Conservation (phyloP, 2,888 invertebrate genomes). For the Elmis aenea region DNA sequence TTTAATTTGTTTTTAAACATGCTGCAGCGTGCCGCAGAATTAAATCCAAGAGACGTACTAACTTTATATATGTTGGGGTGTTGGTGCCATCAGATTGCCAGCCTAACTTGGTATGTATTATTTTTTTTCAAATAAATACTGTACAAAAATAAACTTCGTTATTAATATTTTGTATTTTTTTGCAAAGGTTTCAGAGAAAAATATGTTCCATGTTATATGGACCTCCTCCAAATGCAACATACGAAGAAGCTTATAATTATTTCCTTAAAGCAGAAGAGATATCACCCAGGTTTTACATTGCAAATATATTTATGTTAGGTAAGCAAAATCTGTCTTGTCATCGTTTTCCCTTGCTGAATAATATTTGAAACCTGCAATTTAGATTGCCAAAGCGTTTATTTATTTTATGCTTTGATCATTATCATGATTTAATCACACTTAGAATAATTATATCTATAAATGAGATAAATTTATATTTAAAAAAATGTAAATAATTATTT, state of each 20-base stretch:
- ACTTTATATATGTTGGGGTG: constrained; percentile 76
- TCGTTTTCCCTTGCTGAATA: too few species aligned
- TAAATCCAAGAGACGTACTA: constrained; percentile 81
- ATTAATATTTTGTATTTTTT: constrained; percentile 37
- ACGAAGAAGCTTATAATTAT: constrained; percentile 78
- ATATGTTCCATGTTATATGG: constrained; percentile 72
- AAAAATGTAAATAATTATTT: too few species aligned
- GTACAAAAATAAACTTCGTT: too few species aligned
- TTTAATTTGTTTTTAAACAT: too few species aligned
- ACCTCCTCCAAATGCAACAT: constrained; percentile 72
- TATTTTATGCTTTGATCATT: too few species aligned
- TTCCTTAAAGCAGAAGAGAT: constrained; percentile 72
- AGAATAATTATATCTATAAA: too few species aligned
- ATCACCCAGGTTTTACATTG: constrained; percentile 75
- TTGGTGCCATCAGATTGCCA: constrained; percentile 79
- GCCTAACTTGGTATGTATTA: constrained; percentile 52
- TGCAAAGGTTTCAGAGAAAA: constrained; percentile 63
- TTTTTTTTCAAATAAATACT: too few species aligned
- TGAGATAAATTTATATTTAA: too few species aligned
- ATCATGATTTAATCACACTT: too few species aligned
- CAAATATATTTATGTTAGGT: constrained; percentile 75
- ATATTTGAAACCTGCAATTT: too few species aligned
- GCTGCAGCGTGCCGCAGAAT: constrained; percentile 68
- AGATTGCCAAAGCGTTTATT: too few species aligned
- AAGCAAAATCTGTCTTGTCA: neutral